Base-by-base conservation (phyloP, 2,797 vertebrate genomes). In the Phyllotis vaccarum region DNA sequence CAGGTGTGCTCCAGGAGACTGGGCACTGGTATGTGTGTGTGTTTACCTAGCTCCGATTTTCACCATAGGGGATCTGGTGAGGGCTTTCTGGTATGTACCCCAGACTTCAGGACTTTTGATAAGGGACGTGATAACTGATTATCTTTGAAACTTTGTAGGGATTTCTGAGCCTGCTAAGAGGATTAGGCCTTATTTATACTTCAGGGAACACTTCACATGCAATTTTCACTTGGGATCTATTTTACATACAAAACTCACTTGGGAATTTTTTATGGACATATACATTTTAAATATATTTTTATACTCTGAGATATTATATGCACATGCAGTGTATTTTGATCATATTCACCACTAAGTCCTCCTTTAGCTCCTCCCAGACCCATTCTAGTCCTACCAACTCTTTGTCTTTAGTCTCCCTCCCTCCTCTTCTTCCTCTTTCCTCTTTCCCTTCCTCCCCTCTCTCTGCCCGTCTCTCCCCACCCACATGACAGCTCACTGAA, bases 171-270 rank as follows among this genome's bases (percentile, higher is more conserved):
- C 54, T 78, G 12, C 6, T 64, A 62, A 66, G 62, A 93, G 27
- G 11, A 34, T 82, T 58, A 76, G 52, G 3, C n/a, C 79, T 68
- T 92, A 60, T 62, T 90, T 70, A 66, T 87, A 21, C 68, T 91
- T 79, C 78, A 83, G 70, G 46, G 22, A 22, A 79, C 58, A 54
- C 31, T 66, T 85, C 64, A 75, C 5, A 52, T 79, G 87, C 56
- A 91, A 79, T 83, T 66, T 58, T 85, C 21, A 16, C 34, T 3
- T 46, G 19, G 37, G 22, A 12, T 29, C 52, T 91, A 27, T 66
- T 75, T 91, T 37, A 88, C 52, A 24, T 19, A 76, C 13, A 89
- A 19, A 92, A 46, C 60, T 91, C 64, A 60, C 24, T 14, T 3
- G 2, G 12, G 19, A 52, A 34, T 40, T 40, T 86, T 49, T 40